Evolutionary conservation across 2,888 invertebrate genomes (phyloP), one percentile per base, ranked within the genome.

Genomic region (Calameuta idolon): DNA sequence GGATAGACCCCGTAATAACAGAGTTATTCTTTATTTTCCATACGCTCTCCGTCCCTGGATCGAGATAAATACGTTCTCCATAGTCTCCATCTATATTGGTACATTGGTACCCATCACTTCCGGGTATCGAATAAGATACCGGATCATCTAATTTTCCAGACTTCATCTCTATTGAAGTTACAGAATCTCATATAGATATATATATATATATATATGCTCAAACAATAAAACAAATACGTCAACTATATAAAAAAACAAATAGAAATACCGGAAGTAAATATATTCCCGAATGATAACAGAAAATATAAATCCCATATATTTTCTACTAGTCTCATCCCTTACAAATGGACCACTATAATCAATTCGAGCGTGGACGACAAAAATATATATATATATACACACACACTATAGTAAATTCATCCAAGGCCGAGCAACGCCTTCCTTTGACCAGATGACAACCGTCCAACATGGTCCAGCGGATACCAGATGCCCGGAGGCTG

Each of bases 21-120:
- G 31, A 71, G 71, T 34, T 30, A 31, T 71, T 71, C 35, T 71
- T 71, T 71, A 71, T 71, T 71, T 34, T 55, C 23, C 23, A 55
- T 23, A 55, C 71, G 71, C 71, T 71, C 34, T 23, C 31, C 71
- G 71, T 34, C 71, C 12, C 33, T 31, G 9, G 11, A 31, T 71
- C 31, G 31, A 71, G 71, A 55, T 55, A 55, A 55, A 55, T 55
- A 55, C 55, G 55, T 55, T 55, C 55, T 9, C 55, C 23, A 55
- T 23, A 55, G 23, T 55, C 55, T 55, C 9, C 55, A 2, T 55
- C 9, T 23, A 23, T 23, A 55, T 23, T 55, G 55, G 55, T 55
- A 55, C 55, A 23, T 55, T 9, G 55, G 55, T 23, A 23, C 9
- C 55, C 55, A 55, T 23, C 23, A 23, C 55, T 55, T 55, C 55